Base-by-base conservation (phyloP, 2,797 vertebrate genomes). In the Echiichthys vipera region DNA sequence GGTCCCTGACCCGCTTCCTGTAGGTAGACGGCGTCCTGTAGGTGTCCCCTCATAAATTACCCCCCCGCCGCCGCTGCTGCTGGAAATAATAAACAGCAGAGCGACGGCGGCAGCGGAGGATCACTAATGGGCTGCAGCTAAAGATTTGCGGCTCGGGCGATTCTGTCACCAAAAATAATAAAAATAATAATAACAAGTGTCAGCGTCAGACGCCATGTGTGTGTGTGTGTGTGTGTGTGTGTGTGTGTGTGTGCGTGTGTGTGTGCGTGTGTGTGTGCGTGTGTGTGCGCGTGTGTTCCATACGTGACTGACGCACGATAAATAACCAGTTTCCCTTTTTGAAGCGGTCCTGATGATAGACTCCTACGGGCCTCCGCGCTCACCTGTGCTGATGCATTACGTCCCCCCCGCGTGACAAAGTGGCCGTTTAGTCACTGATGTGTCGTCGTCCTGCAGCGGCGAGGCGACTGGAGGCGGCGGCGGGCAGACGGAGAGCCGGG, bases 291-390 rank as follows among this genome's bases (percentile, higher is more conserved):
- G 73, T 78, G 73, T 69, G 78, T 69, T 74, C 74, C 56, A 50
- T 62, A 66, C 10, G 43, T 82, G 84, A 84, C 75, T 78, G 81
- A 84, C 75, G 79, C 64, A 39, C 63, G 76, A 92, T 92, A 93
- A 92, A 91, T 90, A 89, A 90, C 64, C 74, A 59, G 81, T 89
- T 90, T 89, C 78, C 63, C 84, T 90, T 86, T 91, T 61, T 87
- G 75, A 90, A 84, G 83, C 81, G 84, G 80, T 82, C 85, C 59
- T 74, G 84, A 89, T 89, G 88, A 93, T 91, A 78, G 90, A 93
- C 83, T 88, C 81, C 64, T 47, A 72, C 87, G 70, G 82, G 65
- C 82, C 67, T 79, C 84, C 53, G 42, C 37, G 55, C 74, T 89
- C 70, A 83, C 80, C 88, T 90, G 86, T 80, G 82, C 76, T 84